Base-by-base conservation (phyloP, 2,797 vertebrate genomes). In the Lepidocolaptes lacrymiger region DNA sequence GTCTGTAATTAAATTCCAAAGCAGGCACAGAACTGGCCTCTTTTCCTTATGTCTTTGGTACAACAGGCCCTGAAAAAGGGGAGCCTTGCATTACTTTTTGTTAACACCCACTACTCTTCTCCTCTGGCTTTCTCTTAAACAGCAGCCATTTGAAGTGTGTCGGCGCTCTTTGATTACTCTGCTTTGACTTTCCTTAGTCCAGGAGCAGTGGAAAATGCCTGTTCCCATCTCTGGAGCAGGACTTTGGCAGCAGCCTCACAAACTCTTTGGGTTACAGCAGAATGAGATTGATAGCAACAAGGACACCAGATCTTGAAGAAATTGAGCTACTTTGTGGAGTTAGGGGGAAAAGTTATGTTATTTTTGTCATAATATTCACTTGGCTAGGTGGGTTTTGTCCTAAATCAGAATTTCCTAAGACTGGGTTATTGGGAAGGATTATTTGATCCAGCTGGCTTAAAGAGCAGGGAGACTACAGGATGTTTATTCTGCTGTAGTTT, bases 61-160 rank as follows among this genome's bases (percentile, higher is more conserved):
- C 74, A 91, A 52, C 13, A 27, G 36, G 17, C 24, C 13, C 19
- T 58, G 30, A 55, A 52, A 81, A 78, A 17, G 12, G 12, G 11
- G 49, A 48, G 22, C 18, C 14, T 27, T 67, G 15, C 6, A 3
- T 6, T 78, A 49, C 1, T 20, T 55, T 85, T 80, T 88, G 37
- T 44, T 79, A 44, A 67, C 11, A 19, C 32, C n/a, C 26, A 15
- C 49, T 37, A 3, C n/a, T 68, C 7, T 69, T 24, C 22, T 82
- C 23, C 43, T 23, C 18, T 0, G 0, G 0, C 24, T 66, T 59
- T 19, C 56, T 18, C 18, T 62, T 74, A 72, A 54, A 54, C 12
- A 77, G 28, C 22, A 77, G 61, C 51, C 20, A 13, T 84, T 14
- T 76, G 24, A 80, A 61, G n/a, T 27, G 48, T 74, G 36, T 10